Evolutionary conservation across 2,113 vertebrate genomes (phyloP).

Genomic region (Mastomys natalensis): DNA sequence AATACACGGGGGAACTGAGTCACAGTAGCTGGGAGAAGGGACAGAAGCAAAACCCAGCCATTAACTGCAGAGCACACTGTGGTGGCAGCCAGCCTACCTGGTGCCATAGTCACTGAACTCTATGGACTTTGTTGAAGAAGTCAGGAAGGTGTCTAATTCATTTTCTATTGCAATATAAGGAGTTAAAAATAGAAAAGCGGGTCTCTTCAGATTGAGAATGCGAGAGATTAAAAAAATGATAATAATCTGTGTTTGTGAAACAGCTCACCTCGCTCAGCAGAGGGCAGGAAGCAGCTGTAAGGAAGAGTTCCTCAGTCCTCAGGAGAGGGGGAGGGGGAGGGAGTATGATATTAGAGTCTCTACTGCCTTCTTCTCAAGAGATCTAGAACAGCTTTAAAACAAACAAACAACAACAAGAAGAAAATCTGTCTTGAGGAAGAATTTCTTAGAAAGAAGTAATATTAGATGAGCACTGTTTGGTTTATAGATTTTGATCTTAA

Average conservation of each 20-base stretch:
- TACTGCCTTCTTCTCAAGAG: neutral
- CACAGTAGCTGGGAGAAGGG: no score
- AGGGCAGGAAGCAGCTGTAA: neutral
- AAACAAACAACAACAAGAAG: neutral
- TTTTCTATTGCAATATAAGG: neutral
- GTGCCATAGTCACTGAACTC: neutral
- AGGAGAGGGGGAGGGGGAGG: accelerated
- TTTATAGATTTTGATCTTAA: neutral
- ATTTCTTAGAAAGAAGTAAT: neutral
- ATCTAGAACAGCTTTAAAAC: neutral
- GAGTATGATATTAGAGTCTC: accelerated
- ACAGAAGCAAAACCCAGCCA: neutral
- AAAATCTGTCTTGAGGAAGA: neutral
- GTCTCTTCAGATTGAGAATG: neutral
- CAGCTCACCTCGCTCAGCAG: neutral
- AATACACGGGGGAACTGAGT: neutral
- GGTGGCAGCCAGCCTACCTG: accelerated
- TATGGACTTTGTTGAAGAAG: neutral
- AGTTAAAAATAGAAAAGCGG: neutral
- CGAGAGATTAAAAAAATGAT: neutral
- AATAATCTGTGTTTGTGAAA: neutral
- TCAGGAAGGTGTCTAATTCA: neutral
- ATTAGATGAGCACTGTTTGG: neutral
- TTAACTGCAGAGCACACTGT: neutral
- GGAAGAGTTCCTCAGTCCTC: neutral